These are phyloP conservation scores for Argentina silus DNA, from an alignment of 2,797 vertebrate species.

Conservation along the genomic window DNA sequence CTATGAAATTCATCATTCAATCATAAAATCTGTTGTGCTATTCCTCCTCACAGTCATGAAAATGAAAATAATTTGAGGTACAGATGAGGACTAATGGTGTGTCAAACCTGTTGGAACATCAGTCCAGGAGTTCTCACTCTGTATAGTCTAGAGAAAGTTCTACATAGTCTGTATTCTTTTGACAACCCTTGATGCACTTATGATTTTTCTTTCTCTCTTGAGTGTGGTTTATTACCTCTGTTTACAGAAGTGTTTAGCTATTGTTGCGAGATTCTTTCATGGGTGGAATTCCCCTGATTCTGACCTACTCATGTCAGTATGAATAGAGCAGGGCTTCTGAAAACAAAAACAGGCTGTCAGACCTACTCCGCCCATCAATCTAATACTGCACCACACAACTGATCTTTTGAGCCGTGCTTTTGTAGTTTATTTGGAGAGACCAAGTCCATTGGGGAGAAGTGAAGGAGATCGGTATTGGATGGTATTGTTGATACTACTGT, in stretches of 20 bases:
- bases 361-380: conserved; percentile 28
- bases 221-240: conserved; percentile 49
- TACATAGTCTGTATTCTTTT: conserved; percentile 58
- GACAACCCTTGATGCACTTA: conserved; percentile 69
- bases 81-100: conserved; percentile 47
- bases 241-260: conserved; percentile 54
- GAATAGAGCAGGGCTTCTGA: conserved; percentile 18
- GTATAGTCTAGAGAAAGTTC: conserved; percentile 22
- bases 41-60: conserved; percentile 57
- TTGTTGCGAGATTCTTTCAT: conserved; percentile 58
- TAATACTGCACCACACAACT: conserved; percentile 25
- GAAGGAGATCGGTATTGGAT: neutral
- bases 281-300: conserved; percentile 59
- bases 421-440: conserved; percentile 22
- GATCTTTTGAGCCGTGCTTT: conserved; percentile 35
- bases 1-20: conserved; percentile 54
- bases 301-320: conserved; percentile 45
- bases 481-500: too few relatives aligned
- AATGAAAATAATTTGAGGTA: conserved; percentile 57
- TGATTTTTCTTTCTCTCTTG: conserved; percentile 56
- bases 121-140: conserved; percentile 21
- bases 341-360: conserved; percentile 44
- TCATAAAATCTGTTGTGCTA: conserved; percentile 51
- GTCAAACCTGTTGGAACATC: conserved; percentile 53
- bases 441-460: neutral